These are phyloP conservation scores for Enteromius fasciolatus DNA, from an alignment of 2,797 vertebrate species.

Conservation along the genomic window DNA sequence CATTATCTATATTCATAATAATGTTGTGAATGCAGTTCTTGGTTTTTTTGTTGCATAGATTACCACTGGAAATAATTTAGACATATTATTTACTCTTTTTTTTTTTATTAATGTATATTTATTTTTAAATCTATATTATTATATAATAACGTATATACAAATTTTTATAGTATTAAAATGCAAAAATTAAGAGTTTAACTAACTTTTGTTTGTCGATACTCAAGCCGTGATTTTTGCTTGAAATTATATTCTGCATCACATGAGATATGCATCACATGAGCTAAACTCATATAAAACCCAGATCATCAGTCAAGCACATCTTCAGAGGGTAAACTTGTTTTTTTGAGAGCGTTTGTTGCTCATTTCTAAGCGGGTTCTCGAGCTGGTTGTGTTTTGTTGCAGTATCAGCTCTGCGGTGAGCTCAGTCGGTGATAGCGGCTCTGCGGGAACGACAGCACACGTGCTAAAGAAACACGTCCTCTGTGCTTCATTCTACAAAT, in stretches of 20 bases:
- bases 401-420: constrained; percentile 16
- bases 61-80: not conserved
- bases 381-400: constrained; percentile 33
- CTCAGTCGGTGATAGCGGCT: constrained; percentile 74
- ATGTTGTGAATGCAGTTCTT: not conserved
- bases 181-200: not conserved
- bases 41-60: not conserved
- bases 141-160: not conserved
- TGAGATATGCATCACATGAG: constrained; percentile 29
- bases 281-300: constrained; percentile 19
- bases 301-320: constrained; percentile 13
- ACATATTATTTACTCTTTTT: not conserved
- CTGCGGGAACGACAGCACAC: constrained; percentile 69
- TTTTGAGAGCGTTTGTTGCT: not conserved
- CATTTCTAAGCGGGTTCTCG: not conserved
- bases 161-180: not conserved
- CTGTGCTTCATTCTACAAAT: constrained; percentile 57
- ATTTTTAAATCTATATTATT: not conserved
- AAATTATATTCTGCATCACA: not conserved
- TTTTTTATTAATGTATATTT: not conserved
- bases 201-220: not conserved
- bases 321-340: constrained; percentile 7
- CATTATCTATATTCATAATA: not conserved
- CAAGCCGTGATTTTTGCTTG: not conserved
- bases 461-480: constrained; percentile 46